Base-by-base conservation (phyloP, 1,140 invertebrate species). In the Cydia amplana region DNA sequence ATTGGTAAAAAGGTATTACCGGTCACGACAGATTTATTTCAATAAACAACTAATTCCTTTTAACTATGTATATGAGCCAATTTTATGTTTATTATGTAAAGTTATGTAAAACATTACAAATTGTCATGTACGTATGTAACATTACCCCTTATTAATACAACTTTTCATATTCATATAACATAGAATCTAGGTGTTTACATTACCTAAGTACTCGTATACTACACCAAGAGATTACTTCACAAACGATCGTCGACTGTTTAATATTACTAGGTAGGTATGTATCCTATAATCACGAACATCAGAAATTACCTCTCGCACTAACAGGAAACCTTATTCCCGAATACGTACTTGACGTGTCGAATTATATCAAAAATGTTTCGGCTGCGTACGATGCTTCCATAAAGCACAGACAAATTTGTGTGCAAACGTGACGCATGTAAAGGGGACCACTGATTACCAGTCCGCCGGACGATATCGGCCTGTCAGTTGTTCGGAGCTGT, bases 281-380 rank as follows among this genome's bases (percentile, higher is more conserved):
- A n/a, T n/a, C n/a, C n/a, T n/a, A n/a, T n/a, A n/a, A n/a, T 16
- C 51, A 18, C 51, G n/a, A 55, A 55, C 20, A 55, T 55, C 51
- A 55, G 51, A 55, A 55, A 55, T 55, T 55, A 55, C 7, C 51
- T 55, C 51, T 55, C 51, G n/a, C 51, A 20, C 51, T 55, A 55
- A 18, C 51, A 55, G 14, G 46, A 49, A 49, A 49, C 51, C 16
- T 55, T 55, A 55, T 55, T 55, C 51, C n/a, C 16, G 3, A 55
- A 20, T 18, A 55, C 16, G 4, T 7, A 18, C n/a, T 7, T 18
- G 6, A 18, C 7, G 9, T n/a, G n/a, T n/a, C 14, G 14, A 49
- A 49, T 55, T 55, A 55, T 18, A 55, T n/a, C n/a, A 55, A 55
- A 55, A 49, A 49, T 49, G 14, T 49, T 49, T 16, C 16, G 46